phyloP scores from a whole-genome alignment of 2,797 vertebrate species.

The Echiichthys vipera region DNA sequence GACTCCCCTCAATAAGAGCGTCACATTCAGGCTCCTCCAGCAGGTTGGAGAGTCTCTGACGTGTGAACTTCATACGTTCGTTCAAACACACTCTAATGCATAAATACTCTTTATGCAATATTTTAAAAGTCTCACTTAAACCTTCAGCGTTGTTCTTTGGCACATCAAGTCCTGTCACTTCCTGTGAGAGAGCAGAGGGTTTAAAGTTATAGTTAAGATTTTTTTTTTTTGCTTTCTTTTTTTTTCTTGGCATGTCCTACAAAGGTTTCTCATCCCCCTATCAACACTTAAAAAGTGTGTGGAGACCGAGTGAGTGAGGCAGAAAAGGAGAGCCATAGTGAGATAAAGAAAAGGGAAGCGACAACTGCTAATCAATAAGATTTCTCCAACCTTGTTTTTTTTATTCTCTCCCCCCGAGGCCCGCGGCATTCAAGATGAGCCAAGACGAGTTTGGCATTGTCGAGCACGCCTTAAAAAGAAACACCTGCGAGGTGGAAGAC shows the following conservation, averaged over 20 bases:
- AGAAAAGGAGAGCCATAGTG: slow-evolving; percentile 56
- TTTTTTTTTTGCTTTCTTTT: slow-evolving; percentile 41
- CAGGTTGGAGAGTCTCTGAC: slow-evolving; percentile 33
- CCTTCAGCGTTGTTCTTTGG: slow-evolving; percentile 34
- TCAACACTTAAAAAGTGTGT: slow-evolving; percentile 62
- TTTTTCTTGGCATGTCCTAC: slow-evolving; percentile 60
- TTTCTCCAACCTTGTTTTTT: slow-evolving; percentile 74
- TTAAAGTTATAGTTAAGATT: slow-evolving; percentile 59
- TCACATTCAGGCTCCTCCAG: slow-evolving; percentile 36
- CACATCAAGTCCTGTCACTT: slow-evolving; percentile 38
- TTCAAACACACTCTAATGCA: slow-evolving; percentile 17
- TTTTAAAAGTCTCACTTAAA: slow-evolving; percentile 21
- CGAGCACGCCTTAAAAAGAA: slow-evolving; percentile 83
- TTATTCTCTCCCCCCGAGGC: slow-evolving; percentile 57
- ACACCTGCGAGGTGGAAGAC: slow-evolving; percentile 85
- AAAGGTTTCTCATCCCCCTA: slow-evolving; percentile 63
- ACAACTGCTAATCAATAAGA: slow-evolving; percentile 84
- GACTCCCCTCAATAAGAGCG: slow-evolving; percentile 43
- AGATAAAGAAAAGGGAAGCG: slow-evolving; percentile 76
- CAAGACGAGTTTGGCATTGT: slow-evolving; percentile 84
- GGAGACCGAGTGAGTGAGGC: slow-evolving; percentile 59
- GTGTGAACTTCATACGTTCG: slow-evolving; percentile 25
- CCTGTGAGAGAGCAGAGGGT: slow-evolving; percentile 35
- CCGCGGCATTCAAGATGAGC: slow-evolving; percentile 81
- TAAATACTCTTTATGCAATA: neutral